phyloP scores from a whole-genome alignment of 2,797 vertebrate genomes.

The Etheostoma perlongum region DNA sequence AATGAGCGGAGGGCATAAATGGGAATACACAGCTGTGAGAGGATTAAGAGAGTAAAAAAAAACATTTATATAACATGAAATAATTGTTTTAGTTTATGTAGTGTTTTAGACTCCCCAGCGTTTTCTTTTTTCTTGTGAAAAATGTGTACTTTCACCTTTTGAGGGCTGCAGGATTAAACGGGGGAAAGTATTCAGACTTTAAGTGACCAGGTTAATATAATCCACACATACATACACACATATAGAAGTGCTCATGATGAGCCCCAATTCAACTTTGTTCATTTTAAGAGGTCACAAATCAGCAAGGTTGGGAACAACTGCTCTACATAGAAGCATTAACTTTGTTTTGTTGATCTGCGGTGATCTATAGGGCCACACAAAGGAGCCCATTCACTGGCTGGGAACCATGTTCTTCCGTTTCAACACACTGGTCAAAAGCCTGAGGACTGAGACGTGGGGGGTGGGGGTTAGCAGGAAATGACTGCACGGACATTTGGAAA shows the following conservation, averaged over 20 bases:
- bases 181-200: background rate
- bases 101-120: background rate
- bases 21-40: background rate
- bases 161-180: background rate
- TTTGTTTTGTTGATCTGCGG: constrained; percentile 39
- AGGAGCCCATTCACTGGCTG: constrained; percentile 75
- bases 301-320: background rate
- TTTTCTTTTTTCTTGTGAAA: background rate
- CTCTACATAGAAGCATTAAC: constrained; percentile 13
- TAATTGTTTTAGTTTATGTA: background rate
- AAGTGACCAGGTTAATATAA: background rate
- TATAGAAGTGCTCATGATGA: background rate
- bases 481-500: constrained; percentile 65
- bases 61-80: background rate
- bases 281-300: background rate
- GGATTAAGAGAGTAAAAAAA: background rate
- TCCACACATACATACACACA: background rate
- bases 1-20: background rate
- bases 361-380: constrained; percentile 68
- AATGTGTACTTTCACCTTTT: background rate
- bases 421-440: constrained; percentile 61
- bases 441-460: constrained; percentile 15
- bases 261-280: background rate
- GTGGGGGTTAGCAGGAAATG: constrained; percentile 73
- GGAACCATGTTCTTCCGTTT: constrained; percentile 68